Conservation (phyloP, 2,888 invertebrate genomes). For the Therioaphis trifolii region DNA sequence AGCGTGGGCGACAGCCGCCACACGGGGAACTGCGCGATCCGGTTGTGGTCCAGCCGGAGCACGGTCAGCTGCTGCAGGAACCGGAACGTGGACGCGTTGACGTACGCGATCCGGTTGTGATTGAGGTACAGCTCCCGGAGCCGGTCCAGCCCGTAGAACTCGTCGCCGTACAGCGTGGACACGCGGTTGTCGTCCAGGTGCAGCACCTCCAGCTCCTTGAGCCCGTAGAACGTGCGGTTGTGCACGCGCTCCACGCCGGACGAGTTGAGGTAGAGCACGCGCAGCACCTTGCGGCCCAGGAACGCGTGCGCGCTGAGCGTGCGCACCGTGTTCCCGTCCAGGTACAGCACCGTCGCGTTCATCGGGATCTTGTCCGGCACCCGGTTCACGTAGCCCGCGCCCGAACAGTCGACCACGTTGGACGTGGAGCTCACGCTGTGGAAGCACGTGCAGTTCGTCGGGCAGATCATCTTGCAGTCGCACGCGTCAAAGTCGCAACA, state of each 20-base stretch:
- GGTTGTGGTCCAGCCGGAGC: conserved; percentile 79
- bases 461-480: conserved; percentile 93
- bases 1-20: conserved; percentile 78
- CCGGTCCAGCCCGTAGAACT: conserved; percentile 82
- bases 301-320: conserved; percentile 84
- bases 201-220: conserved; percentile 79
- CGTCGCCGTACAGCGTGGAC: conserved; percentile 78
- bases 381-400: conserved; percentile 76
- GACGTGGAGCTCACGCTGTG: conserved; percentile 89
- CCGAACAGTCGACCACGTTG: conserved; percentile 86
- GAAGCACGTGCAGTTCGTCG: conserved; percentile 87
- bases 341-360: conserved; percentile 88
- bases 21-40: conserved; percentile 76
- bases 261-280: conserved; percentile 80
- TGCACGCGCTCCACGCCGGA: conserved; percentile 83
- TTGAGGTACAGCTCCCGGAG: conserved; percentile 80
- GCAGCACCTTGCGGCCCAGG: conserved; percentile 83
- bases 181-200: conserved; percentile 82
- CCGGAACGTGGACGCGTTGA: conserved; percentile 80
- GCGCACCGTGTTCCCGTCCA: conserved; percentile 85
- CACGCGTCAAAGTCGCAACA: conserved; percentile 93
- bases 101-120: conserved; percentile 77
- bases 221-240: conserved; percentile 86
- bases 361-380: conserved; percentile 87
- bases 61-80: conserved; percentile 76